A percentile compares a stretch with the other conserved stretches of the same genome.
Evolutionary conservation across 1,140 invertebrate genomes (phyloP).

Genomic region (Platyscapa corneri): DNA sequence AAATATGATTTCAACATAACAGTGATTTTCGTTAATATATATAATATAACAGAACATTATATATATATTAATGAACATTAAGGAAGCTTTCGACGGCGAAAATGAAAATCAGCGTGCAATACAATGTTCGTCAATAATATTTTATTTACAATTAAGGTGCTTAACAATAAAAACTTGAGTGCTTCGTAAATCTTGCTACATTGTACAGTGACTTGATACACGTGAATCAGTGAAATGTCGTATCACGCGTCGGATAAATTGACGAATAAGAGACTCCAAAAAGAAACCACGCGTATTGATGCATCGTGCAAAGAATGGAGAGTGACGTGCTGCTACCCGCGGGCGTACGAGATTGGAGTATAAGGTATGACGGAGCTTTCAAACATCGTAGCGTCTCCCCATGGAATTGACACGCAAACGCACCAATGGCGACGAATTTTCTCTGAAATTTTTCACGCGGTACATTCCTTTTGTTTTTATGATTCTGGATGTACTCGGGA

Average conservation of each 20-base stretch:
- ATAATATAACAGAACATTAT: no score
- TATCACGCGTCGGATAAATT: conserved; percentile 7
- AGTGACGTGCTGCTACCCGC: background rate
- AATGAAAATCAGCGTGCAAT: no score
- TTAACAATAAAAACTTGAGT: background rate
- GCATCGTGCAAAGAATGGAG: background rate
- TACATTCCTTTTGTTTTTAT: background rate
- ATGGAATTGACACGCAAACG: background rate
- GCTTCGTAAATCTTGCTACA: background rate
- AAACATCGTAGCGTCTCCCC: background rate
- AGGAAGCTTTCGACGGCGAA: no score
- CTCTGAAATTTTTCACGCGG: background rate
- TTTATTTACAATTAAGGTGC: background rate
- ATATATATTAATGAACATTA: no score
- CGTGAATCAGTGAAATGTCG: conserved; percentile 31
- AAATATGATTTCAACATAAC: no score
- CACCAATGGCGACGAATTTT: background rate
- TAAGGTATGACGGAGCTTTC: background rate
- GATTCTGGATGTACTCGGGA: background rate
- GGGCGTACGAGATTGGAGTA: background rate
- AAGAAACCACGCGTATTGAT: background rate
- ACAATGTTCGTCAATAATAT: no score
- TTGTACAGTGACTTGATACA: background rate
- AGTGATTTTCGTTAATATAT: no score
- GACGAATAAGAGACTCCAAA: background rate